phyloP scores from a whole-genome alignment of 2,113 vertebrate species.

The Onychorhynchus coronatus region DNA sequence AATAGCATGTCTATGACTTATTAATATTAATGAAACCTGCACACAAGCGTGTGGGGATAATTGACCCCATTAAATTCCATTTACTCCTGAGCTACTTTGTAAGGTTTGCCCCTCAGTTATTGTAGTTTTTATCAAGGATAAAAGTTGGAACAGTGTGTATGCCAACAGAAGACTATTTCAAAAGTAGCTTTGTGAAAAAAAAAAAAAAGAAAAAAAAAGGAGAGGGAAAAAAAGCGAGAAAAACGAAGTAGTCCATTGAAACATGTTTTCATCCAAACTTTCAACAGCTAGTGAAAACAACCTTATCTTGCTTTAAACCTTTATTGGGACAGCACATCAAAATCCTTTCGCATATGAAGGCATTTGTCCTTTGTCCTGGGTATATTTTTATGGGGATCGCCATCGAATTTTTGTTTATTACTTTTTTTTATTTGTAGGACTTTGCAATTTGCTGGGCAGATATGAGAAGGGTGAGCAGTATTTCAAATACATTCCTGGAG shows the following conservation, averaged over 20 bases:
- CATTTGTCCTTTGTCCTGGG: neutral
- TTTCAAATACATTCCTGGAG: neutral
- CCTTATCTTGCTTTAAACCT: neutral
- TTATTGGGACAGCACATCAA: neutral
- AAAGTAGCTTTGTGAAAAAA: neutral
- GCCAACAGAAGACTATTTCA: slow-evolving; percentile 4
- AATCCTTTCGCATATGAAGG: neutral
- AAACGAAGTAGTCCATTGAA: neutral
- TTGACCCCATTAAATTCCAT: slow-evolving; percentile 69
- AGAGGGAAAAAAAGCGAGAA: neutral
- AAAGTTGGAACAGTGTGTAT: neutral
- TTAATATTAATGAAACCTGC: slow-evolving; percentile 69
- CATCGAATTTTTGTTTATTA: neutral
- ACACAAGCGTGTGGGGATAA: slow-evolving; percentile 47
- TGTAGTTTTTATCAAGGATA: neutral
- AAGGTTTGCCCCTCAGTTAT: slow-evolving; percentile 49
- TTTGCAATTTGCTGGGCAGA: neutral
- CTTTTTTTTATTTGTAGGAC: neutral
- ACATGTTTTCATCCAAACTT: slow-evolving; percentile 31
- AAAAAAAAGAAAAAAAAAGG: too few relatives aligned
- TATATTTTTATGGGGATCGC: neutral
- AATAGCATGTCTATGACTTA: slow-evolving; percentile 7
- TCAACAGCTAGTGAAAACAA: neutral
- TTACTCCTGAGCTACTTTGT: slow-evolving; percentile 62
- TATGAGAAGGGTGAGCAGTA: neutral